Conservation (phyloP, 1,140 invertebrate genomes). For the Acromyrmex echinatior region DNA sequence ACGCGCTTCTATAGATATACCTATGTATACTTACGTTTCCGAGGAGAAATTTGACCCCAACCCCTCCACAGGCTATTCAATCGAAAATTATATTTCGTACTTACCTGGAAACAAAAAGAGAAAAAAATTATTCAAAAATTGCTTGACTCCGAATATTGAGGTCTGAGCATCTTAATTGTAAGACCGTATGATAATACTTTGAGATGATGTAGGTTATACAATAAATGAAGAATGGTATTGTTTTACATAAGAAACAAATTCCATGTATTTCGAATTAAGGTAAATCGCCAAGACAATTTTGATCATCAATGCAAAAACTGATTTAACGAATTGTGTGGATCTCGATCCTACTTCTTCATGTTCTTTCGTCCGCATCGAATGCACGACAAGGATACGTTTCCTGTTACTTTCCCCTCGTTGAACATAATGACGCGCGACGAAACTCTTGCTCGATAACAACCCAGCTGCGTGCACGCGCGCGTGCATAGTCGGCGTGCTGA, state of each 20-base stretch:
- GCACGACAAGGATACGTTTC: slow-evolving; percentile 47
- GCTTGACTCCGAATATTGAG: slow-evolving; percentile 24
- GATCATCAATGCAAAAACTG: slow-evolving; percentile 22
- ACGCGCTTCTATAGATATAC: slow-evolving; percentile 8
- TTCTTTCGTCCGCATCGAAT: slow-evolving; percentile 30
- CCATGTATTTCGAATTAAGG: background rate
- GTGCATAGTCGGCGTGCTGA: slow-evolving; percentile 14
- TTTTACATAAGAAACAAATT: background rate
- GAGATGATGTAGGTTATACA: background rate
- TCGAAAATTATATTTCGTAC: slow-evolving; percentile 66
- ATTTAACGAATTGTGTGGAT: slow-evolving; percentile 36
- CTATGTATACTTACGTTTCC: slow-evolving; percentile 32
- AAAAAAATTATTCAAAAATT: slow-evolving; percentile 67
- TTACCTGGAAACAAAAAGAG: slow-evolving; percentile 81
- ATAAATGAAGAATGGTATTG: slow-evolving; percentile 35
- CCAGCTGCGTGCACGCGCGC: slow-evolving; percentile 57
- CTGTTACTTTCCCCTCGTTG: slow-evolving; percentile 48
- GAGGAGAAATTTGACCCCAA: slow-evolving; percentile 59
- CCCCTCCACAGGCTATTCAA: slow-evolving; percentile 26
- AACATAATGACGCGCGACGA: slow-evolving; percentile 68
- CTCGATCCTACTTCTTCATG: slow-evolving; percentile 2
- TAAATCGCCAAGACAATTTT: slow-evolving; percentile 33
- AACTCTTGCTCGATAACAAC: slow-evolving; percentile 66
- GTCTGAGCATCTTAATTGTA: slow-evolving; percentile 1
- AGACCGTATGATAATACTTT: background rate